phyloP scores from a whole-genome alignment of 2,797 vertebrate genomes.

The Nannoperca australis region DNA sequence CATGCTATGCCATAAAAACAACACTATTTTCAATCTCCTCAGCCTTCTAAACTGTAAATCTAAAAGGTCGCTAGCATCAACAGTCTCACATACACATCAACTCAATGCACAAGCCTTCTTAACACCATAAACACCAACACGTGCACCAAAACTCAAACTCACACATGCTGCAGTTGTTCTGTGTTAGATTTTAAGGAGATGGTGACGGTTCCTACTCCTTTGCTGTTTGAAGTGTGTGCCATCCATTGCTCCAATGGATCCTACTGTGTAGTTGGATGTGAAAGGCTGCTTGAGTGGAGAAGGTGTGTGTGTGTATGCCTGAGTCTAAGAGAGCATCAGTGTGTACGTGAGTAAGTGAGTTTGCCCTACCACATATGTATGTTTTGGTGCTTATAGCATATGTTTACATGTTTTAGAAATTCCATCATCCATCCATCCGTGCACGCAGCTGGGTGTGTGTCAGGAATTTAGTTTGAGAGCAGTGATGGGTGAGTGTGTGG shows the following conservation, averaged over 20 bases:
- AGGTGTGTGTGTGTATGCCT: conserved; percentile 10
- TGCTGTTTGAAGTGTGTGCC: conserved; percentile 36
- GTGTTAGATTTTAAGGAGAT: background rate
- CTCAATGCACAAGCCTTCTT: background rate
- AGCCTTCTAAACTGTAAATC: background rate
- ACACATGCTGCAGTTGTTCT: too few relatives aligned
- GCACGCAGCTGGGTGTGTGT: conserved; percentile 33
- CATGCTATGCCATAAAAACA: background rate
- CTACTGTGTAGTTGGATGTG: conserved; percentile 33
- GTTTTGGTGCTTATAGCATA: background rate
- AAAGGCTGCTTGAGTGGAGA: conserved; percentile 39
- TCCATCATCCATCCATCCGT: background rate
- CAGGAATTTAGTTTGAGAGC: conserved; percentile 47
- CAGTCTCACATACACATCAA: background rate
- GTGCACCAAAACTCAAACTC: background rate
- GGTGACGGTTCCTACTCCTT: conserved; percentile 45
- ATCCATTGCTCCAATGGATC: conserved; percentile 57
- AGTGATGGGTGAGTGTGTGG: conserved; percentile 2
- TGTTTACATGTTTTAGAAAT: conserved; percentile 29
- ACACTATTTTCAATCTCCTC: background rate
- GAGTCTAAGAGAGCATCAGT: conserved; percentile 5
- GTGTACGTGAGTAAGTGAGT: conserved; percentile 8
- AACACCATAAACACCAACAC: background rate
- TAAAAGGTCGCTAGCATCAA: background rate
- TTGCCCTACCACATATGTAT: conserved; percentile 15